Evolutionary conservation across 2,113 vertebrate species (phyloP).

Genomic region (Melozone crissalis): DNA sequence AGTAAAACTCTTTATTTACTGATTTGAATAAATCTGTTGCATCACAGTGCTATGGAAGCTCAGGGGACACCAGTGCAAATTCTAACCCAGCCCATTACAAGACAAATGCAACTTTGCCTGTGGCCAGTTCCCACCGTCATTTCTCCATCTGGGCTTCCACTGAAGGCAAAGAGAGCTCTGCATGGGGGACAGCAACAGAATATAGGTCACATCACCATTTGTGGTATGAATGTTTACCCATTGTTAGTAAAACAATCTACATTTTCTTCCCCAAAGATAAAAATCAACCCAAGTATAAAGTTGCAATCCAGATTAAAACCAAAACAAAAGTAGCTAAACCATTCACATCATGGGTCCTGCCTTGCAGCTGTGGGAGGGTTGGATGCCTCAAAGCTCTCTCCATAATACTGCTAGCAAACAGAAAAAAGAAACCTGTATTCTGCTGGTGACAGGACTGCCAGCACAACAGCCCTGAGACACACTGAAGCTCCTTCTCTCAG

Average conservation of each 20-base stretch:
- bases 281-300: constrained; percentile 26
- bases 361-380: background rate
- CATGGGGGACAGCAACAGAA: background rate
- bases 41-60: background rate
- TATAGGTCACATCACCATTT: background rate
- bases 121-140: background rate
- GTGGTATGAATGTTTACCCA: background rate
- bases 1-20: background rate
- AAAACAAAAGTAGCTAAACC: background rate
- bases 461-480: background rate
- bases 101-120: background rate
- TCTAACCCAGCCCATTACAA: background rate
- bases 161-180: background rate
- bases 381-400: background rate
- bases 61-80: background rate
- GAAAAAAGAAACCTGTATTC: background rate
- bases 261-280: constrained; percentile 41
- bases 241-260: constrained; percentile 14
- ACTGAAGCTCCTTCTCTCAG: background rate
- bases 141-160: background rate
- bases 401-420: background rate
- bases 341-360: background rate
- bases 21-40: background rate
- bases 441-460: background rate
- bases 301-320: background rate